Conservation (phyloP, 2,113 vertebrate genomes). For the Cebidichthys violaceus region DNA sequence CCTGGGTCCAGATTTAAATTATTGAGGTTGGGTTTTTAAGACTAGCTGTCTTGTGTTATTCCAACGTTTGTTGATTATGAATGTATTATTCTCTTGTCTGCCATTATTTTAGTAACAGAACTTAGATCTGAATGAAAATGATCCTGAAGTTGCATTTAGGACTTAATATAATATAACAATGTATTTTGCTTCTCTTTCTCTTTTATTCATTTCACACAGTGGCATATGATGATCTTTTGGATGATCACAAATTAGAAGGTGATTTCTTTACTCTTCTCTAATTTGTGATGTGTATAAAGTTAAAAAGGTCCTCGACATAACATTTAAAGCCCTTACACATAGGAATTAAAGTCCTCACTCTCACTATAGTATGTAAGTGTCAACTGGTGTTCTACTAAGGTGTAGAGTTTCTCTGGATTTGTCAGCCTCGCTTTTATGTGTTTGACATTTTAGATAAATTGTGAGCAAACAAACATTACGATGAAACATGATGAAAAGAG, state of each 20-base stretch:
- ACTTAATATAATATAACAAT: background rate
- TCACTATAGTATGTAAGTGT: no score
- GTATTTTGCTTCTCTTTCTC: constrained; percentile 15
- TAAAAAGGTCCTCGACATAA: background rate
- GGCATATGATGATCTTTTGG: constrained; percentile 92
- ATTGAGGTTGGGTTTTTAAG: background rate
- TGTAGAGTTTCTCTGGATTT: background rate
- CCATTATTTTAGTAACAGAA: background rate
- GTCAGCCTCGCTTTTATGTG: background rate
- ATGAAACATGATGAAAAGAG: background rate
- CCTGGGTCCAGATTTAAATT: no score
- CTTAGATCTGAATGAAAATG: background rate
- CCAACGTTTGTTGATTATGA: background rate
- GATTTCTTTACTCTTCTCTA: background rate
- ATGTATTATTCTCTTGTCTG: background rate
- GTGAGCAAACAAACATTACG: background rate
- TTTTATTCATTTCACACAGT: constrained; percentile 72
- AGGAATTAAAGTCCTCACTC: no score
- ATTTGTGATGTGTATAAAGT: background rate
- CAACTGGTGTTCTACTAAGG: background rate
- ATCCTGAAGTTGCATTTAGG: background rate
- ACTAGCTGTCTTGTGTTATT: background rate
- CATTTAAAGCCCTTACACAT: constrained; percentile 7
- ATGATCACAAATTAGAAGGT: constrained; percentile 93
- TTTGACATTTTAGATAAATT: background rate